Percentiles rank a stretch among this genome's conserved stretches.
Evolutionary conservation across 2,797 vertebrate genomes (phyloP).

Genomic region (Mustela erminea): DNA sequence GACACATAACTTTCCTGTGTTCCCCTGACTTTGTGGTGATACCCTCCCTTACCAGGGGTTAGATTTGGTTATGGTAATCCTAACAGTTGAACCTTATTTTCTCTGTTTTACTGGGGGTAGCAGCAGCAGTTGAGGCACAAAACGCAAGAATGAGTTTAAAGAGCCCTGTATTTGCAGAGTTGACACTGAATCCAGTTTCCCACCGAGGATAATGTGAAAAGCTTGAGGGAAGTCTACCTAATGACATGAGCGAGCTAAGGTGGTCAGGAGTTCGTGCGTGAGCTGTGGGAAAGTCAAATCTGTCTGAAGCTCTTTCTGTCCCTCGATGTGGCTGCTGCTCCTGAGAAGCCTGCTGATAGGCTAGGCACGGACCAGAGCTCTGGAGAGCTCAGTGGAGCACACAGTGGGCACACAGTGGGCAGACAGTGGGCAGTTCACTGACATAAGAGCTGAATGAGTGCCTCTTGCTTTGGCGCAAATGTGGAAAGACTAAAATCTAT

Average conservation of each 20-base stretch:
- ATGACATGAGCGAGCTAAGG: constrained; percentile 26
- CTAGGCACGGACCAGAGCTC: background rate
- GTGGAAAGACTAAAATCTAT: background rate
- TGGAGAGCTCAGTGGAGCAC: background rate
- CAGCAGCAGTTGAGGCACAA: constrained; percentile 17
- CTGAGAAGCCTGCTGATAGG: background rate
- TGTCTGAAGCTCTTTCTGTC: background rate
- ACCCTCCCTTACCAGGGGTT: background rate
- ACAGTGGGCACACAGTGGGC: no score
- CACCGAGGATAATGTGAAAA: background rate
- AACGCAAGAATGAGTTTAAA: constrained; percentile 50
- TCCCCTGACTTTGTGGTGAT: background rate
- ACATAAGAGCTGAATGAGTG: background rate
- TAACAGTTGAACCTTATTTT: background rate
- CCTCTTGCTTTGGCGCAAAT: background rate
- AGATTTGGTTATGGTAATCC: background rate
- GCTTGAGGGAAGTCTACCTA: background rate
- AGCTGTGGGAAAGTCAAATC: background rate
- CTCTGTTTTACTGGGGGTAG: background rate
- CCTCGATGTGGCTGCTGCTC: background rate
- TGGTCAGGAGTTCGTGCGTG: background rate
- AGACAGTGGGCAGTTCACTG: background rate
- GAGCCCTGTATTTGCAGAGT: background rate
- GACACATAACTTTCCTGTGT: background rate
- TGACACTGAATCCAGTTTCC: background rate